Base-by-base conservation (phyloP, 2,797 vertebrate species). In the Lepilemur ruficaudatus region DNA sequence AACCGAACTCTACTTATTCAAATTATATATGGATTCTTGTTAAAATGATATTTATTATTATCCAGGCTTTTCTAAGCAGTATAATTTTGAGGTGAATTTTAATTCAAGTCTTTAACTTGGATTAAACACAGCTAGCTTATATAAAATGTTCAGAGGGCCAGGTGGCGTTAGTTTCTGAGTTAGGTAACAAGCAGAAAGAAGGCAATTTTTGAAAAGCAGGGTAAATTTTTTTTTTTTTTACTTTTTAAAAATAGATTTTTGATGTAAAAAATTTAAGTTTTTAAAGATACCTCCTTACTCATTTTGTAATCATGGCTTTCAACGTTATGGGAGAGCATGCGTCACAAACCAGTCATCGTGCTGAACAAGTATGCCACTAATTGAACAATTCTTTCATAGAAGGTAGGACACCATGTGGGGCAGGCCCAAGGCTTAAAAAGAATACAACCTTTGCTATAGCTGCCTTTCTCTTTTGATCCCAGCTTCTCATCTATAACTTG, bases 401-500 rank as follows among this genome's bases (percentile, higher is more conserved):
- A 88, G 61, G 52, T 57, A 96, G 75, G 46, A 85, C 48, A 81
- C 5, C 8, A 13, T 41, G 35, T 12, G 13, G 50, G 5, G 0
- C 6, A 57, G 67, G 25, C 73, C 38, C 48, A 82, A 84, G 18
- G 22, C 25, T 73, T 91, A 59, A 94, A 84, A 86, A 87, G 67
- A 92, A 63, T 22, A 93, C 22, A 72, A 81, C 88, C 9, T 43
- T 95, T 97, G 86, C 82, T 94, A 92, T 93, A 57, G 73, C 43
- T 69, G 28, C 82, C 92, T 94, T 96, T 97, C 89, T 95, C 96
- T 98, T 98, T 98, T 95, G 80, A 98, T 94, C 46, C 50, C 57
- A 63, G 93, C 86, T 98, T 98, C 95, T 95, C 97, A 96, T 95
- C 97, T 98, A 93, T 85, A 98, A 97, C 69, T 96, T 92, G 90